Evolutionary conservation across 2,888 invertebrate species (phyloP).

Genomic region (Pardosa pseudoannulata): DNA sequence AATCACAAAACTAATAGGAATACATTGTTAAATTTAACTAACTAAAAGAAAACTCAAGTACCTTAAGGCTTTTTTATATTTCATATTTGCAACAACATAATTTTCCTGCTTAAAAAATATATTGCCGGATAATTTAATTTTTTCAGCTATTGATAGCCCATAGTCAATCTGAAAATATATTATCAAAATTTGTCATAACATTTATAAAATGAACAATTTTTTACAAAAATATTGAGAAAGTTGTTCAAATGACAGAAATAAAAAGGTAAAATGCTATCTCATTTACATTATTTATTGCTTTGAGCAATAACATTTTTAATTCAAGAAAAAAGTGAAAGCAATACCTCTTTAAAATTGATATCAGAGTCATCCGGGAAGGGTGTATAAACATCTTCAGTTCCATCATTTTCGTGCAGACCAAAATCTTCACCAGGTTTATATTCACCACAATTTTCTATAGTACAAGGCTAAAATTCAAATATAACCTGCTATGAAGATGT

Average conservation of each 20-base stretch:
- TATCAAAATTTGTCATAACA: too few relatives aligned
- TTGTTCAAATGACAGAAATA: too few relatives aligned
- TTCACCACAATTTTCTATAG: constrained; percentile 87
- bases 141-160: constrained; percentile 79
- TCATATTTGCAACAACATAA: constrained; percentile 83
- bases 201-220: too few relatives aligned
- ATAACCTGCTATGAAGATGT: too few relatives aligned
- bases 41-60: constrained; percentile 78
- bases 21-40: neutral
- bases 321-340: too few relatives aligned
- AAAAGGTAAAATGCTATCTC: too few relatives aligned
- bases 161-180: constrained; percentile 73
- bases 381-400: constrained; percentile 84
- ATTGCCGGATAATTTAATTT: constrained; percentile 85
- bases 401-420: constrained; percentile 84
- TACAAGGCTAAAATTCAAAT: constrained; percentile 80
- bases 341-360: constrained; percentile 75
- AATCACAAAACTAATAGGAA: neutral
- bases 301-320: too few relatives aligned
- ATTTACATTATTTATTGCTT: too few relatives aligned
- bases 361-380: constrained; percentile 88
- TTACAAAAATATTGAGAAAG: too few relatives aligned
- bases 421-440: constrained; percentile 81
- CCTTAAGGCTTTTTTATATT: constrained; percentile 88
- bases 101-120: constrained; percentile 82